phyloP scores from a whole-genome alignment of 2,888 invertebrate species.

The Hemicrepidius hirtus region DNA sequence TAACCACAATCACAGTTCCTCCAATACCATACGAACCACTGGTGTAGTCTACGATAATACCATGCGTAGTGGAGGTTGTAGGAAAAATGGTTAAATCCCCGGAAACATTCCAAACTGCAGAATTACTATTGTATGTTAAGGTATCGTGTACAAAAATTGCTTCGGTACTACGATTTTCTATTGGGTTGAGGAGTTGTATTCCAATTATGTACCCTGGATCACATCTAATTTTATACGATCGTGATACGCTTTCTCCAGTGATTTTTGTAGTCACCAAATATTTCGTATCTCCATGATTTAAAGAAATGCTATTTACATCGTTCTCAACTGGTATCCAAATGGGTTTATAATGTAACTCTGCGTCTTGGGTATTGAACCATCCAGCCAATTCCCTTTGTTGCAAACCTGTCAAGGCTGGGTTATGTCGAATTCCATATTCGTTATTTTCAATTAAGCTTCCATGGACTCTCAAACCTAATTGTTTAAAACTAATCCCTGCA shows the following conservation, averaged over 20 bases:
- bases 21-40: slow-evolving; percentile 88
- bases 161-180: slow-evolving; percentile 91
- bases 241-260: slow-evolving; percentile 74
- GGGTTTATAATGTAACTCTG: slow-evolving; percentile 84
- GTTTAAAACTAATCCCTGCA: slow-evolving; percentile 92
- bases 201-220: slow-evolving; percentile 91
- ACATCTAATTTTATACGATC: slow-evolving; percentile 80
- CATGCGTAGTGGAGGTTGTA: slow-evolving; percentile 88
- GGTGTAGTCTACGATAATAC: slow-evolving; percentile 85
- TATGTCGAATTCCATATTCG: slow-evolving; percentile 92
- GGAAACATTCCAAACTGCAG: slow-evolving; percentile 85
- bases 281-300: slow-evolving; percentile 85
- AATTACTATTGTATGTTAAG: slow-evolving; percentile 78
- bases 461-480: slow-evolving; percentile 87
- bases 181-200: slow-evolving; percentile 92
- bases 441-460: slow-evolving; percentile 90
- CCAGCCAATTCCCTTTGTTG: slow-evolving; percentile 95
- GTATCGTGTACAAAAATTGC: slow-evolving; percentile 87
- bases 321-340: slow-evolving; percentile 80
- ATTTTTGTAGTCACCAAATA: slow-evolving; percentile 85
- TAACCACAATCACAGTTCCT: slow-evolving; percentile 86
- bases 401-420: slow-evolving; percentile 88
- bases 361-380: slow-evolving; percentile 87
- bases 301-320: slow-evolving; percentile 75
- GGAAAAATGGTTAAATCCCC: slow-evolving; percentile 94